Evolutionary conservation across 1,140 invertebrate genomes (phyloP).

Genomic region (Neodiprion virginianus): DNA sequence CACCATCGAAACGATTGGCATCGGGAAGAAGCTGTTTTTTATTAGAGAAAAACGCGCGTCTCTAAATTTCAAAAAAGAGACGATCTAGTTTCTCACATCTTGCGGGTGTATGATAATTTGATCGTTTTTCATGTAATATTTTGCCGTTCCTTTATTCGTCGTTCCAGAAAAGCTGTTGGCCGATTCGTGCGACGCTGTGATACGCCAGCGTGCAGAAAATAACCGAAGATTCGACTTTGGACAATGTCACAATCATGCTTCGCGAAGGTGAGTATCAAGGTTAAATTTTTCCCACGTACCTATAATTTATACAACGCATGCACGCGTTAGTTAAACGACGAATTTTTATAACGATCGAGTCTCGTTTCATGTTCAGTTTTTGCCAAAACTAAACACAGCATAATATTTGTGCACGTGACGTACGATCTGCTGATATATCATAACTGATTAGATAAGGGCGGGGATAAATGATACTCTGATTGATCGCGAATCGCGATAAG

Average conservation of each 20-base stretch:
- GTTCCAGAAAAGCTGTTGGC: slow-evolving; percentile 37
- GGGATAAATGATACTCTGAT: not conserved
- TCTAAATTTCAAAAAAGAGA: too few species aligned
- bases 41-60: too few species aligned
- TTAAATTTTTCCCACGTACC: not conserved
- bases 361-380: not conserved
- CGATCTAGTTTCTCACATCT: too few species aligned
- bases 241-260: slow-evolving; percentile 24
- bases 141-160: not conserved
- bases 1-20: not conserved
- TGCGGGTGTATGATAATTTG: too few species aligned
- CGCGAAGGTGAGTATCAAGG: slow-evolving; percentile 33
- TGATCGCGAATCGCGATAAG: too few species aligned
- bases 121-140: too few species aligned
- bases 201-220: slow-evolving; percentile 32
- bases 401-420: not conserved
- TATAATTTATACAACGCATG: not conserved
- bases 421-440: not conserved
- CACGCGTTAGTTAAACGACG: too few species aligned
- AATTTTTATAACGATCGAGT: not conserved
- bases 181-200: slow-evolving; percentile 29
- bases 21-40: too few species aligned
- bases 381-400: not conserved
- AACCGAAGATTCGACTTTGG: slow-evolving; percentile 28
- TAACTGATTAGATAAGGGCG: not conserved